A percentile compares a stretch with the other conserved stretches of the same genome.
Evolutionary conservation across 2,113 vertebrate genomes (phyloP).

Genomic region (Narcine bancroftii): DNA sequence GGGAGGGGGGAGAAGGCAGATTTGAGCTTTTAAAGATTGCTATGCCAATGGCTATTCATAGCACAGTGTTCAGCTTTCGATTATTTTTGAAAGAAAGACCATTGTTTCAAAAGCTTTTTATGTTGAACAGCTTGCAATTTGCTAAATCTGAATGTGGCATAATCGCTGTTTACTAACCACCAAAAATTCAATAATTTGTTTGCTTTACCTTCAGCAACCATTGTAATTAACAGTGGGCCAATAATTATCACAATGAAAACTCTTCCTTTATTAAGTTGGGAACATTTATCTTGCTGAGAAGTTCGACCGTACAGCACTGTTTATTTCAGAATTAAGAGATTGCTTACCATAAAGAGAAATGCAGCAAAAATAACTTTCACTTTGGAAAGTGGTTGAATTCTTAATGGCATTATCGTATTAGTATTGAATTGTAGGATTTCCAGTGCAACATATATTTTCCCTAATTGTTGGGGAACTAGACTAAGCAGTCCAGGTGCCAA

Average conservation of each 20-base stretch:
- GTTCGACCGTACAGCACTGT: too few relatives aligned
- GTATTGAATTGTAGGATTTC: too few relatives aligned
- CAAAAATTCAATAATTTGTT: conserved; percentile 1
- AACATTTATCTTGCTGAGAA: background rate
- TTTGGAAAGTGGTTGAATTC: too few relatives aligned
- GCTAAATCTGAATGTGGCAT: background rate
- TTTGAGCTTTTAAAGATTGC: background rate
- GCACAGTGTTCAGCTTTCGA: background rate
- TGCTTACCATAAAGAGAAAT: too few relatives aligned
- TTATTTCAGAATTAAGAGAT: too few relatives aligned
- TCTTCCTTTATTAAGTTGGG: background rate
- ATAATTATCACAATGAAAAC: background rate
- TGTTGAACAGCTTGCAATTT: background rate
- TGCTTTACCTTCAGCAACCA: background rate
- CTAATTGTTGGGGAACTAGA: too few relatives aligned
- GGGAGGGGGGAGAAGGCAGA: background rate
- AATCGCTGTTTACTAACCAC: background rate
- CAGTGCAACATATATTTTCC: too few relatives aligned
- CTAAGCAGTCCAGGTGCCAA: too few relatives aligned
- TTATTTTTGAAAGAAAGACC: background rate
- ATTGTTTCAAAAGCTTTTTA: background rate
- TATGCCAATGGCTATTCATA: background rate
- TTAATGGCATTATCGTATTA: too few relatives aligned
- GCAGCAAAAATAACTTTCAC: too few relatives aligned
- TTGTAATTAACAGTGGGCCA: background rate